phyloP scores from a whole-genome alignment of 2,888 invertebrate species.

The Ashinkailepas kermadecensis region DNA sequence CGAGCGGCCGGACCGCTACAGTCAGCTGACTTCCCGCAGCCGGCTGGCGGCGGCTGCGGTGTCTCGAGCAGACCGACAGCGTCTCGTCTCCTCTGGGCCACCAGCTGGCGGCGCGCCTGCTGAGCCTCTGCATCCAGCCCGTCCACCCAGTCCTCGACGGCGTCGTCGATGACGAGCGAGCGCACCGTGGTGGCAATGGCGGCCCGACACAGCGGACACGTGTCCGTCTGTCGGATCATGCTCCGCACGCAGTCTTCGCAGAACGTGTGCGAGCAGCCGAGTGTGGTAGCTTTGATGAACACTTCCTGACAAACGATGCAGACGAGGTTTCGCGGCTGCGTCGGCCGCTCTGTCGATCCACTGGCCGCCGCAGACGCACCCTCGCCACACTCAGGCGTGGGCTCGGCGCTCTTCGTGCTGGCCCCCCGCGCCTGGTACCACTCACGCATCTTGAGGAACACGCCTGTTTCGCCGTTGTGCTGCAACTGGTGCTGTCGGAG shows the following conservation, averaged over 20 bases:
- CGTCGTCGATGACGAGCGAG: constrained; percentile 15
- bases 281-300: constrained; percentile 8
- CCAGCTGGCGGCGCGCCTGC: constrained; percentile 1
- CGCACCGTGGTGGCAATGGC: not conserved
- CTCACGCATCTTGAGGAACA: not conserved
- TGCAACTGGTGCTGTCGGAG: not conserved
- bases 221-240: not conserved
- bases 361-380: not conserved
- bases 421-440: not conserved
- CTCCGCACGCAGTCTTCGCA: not conserved
- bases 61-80: too few species aligned
- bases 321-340: not conserved
- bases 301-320: not conserved
- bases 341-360: not conserved
- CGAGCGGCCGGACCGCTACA: not conserved
- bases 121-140: not conserved
- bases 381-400: not conserved
- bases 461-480: not conserved
- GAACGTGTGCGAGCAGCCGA: constrained; percentile 12
- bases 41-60: too few species aligned
- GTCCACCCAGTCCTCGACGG: not conserved
- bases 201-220: not conserved
- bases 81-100: not conserved
- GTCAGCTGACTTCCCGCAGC: too few species aligned
- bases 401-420: not conserved